Conservation (phyloP, 2,888 invertebrate species). For the Clistopyga incitator region DNA sequence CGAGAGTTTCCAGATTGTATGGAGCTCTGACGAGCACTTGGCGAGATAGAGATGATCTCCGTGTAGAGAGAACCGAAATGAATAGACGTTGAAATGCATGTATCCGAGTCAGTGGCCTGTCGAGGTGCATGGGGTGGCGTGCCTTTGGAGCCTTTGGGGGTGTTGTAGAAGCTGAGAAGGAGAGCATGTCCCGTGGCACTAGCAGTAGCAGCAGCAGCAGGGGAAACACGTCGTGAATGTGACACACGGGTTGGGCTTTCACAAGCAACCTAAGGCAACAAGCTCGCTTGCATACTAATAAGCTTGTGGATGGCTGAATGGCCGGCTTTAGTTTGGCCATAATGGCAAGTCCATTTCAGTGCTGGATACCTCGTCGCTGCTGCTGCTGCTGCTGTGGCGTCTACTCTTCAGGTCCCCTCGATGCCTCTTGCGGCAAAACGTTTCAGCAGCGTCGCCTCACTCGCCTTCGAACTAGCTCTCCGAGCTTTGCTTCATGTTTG, state of each 20-base stretch:
- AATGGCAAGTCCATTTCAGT: conserved; percentile 82
- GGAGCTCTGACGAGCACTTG: conserved; percentile 27
- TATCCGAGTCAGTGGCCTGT: conserved; percentile 40
- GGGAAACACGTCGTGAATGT: conserved; percentile 80
- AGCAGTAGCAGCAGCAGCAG: conserved; percentile 5
- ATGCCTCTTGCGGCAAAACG: conserved; percentile 71
- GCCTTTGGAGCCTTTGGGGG: conserved; percentile 31
- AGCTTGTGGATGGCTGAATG: conserved; percentile 81
- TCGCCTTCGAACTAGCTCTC: conserved; percentile 38
- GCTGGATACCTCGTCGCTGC: conserved; percentile 56
- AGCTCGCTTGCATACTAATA: conserved; percentile 83
- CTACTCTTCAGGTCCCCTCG: conserved; percentile 63
- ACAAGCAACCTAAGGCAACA: conserved; percentile 81
- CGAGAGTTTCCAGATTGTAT: conserved; percentile 19
- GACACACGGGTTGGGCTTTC: conserved; percentile 79
- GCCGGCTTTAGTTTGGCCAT: conserved; percentile 81
- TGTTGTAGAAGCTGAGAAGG: conserved; percentile 69
- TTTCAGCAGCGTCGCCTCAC: conserved; percentile 64
- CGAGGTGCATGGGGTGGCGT: conserved; percentile 16
- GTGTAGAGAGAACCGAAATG: conserved; percentile 39
- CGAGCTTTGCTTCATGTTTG: conserved; percentile 36
- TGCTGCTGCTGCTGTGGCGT: conserved; percentile 52
- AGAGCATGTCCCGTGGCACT: conserved; percentile 70
- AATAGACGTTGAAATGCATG: conserved; percentile 60
- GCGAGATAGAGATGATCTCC: conserved; percentile 42